These are phyloP conservation scores for Arenaria interpres DNA, from an alignment of 2,113 vertebrate genomes.

Conservation along the genomic window DNA sequence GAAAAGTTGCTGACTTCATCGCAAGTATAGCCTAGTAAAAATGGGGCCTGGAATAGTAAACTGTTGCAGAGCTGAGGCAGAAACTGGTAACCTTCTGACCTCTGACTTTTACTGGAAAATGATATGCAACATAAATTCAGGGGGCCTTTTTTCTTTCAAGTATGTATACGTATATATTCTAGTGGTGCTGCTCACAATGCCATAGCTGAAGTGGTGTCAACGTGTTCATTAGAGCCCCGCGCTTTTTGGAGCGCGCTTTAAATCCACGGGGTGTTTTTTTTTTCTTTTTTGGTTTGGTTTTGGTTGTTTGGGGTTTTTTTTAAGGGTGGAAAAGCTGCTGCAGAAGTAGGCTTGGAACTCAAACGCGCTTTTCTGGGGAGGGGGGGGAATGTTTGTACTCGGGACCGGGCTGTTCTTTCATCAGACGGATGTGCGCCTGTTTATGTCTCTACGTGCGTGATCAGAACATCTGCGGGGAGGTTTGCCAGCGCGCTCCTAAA, in stretches of 20 bases:
- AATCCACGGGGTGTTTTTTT: neutral
- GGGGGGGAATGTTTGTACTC: neutral
- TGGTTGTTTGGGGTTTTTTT: neutral
- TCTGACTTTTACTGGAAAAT: slow-evolving; percentile 80
- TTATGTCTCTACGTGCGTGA: neutral
- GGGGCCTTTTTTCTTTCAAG: slow-evolving; percentile 75
- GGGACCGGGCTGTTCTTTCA: neutral
- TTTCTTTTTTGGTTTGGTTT: too few relatives aligned
- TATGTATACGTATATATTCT: slow-evolving; percentile 8
- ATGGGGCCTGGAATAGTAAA: slow-evolving; percentile 72
- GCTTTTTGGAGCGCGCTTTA: slow-evolving; percentile 6
- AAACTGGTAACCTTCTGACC: slow-evolving; percentile 77
- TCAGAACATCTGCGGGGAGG: neutral
- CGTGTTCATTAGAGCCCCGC: slow-evolving; percentile 20
- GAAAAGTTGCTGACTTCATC: slow-evolving; percentile 80
- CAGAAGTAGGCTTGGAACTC: neutral
- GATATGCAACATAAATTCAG: slow-evolving; percentile 78
- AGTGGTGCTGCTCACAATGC: neutral
- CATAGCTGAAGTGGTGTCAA: slow-evolving; percentile 32
- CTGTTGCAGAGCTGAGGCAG: slow-evolving; percentile 73
- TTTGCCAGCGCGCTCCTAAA: neutral
- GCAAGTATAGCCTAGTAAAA: slow-evolving; percentile 72
- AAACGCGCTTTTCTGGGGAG: neutral
- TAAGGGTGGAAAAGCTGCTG: neutral
- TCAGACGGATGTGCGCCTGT: neutral